Evolutionary conservation across 2,888 invertebrate genomes (phyloP).

Genomic region (Polymixis lichenea): DNA sequence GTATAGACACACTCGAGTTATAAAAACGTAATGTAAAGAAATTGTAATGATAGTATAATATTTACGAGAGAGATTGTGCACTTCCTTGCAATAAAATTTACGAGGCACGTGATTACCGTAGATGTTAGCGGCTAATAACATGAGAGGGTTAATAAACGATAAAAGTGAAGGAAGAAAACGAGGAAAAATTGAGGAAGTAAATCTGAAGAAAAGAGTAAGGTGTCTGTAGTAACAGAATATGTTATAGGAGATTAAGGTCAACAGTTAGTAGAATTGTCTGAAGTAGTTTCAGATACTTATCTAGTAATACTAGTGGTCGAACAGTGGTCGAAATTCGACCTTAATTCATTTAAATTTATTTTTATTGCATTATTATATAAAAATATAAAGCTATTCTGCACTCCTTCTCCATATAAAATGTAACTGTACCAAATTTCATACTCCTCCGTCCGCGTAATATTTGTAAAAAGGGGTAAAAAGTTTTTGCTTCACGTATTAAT

Average conservation of each 20-base stretch:
- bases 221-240: background rate
- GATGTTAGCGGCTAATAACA: constrained; percentile 27
- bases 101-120: constrained; percentile 33
- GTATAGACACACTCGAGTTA: background rate
- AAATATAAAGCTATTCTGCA: no score
- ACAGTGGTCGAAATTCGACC: no score
- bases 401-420: no score
- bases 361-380: no score
- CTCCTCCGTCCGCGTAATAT: no score
- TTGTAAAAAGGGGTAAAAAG: no score
- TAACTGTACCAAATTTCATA: no score
- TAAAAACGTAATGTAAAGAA: constrained; percentile 18
- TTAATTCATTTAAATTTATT: no score
- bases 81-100: constrained; percentile 54
- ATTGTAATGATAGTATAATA: constrained; percentile 16
- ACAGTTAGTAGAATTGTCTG: background rate
- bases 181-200: constrained; percentile 9
- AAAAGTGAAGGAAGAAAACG: constrained; percentile 5
- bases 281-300: background rate
- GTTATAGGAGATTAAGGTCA: background rate
- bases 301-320: background rate
- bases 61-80: constrained; percentile 41
- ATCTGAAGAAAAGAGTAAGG: background rate
- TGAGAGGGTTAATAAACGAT: constrained; percentile 41
- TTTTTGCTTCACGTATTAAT: no score